Base-by-base conservation (phyloP, 2,797 vertebrate species). In the Melanotaenia nigrans region DNA sequence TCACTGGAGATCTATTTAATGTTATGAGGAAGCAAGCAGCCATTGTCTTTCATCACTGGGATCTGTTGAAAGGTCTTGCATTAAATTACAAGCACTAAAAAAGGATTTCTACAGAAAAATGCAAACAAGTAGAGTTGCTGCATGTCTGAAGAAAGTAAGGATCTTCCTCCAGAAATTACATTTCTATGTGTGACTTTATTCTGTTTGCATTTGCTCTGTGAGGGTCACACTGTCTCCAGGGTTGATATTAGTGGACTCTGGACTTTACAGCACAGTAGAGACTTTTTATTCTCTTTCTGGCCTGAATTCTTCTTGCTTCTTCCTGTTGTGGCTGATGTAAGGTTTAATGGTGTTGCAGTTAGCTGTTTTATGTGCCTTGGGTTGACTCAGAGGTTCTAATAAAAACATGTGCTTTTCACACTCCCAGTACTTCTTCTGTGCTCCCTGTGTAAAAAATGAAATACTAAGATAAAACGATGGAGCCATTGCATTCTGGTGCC, bases 141-240 rank as follows among this genome's bases (percentile, higher is more conserved):
- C 12, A 14, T 24, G 40, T 58, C 51, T 25, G 56, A 57, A 42
- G 57, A 53, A 64, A 1, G 10, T 7, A 1, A n/a, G 14, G 7
- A 35, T 36, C 5, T 45, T 60, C 28, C 22, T 65, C 16, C 14
- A 30, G 16, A 56, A 59, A 58, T 61, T 22, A 28, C 7, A 55
- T 61, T 62, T 69, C 12, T 61, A 64, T 71, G 51, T 57, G 3
- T 75, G 20, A 49, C 32, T 61, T 57, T 49, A 54, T 8, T 35
- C 35, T 64, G 32, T 79, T 64, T 45, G 42, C 30, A 30, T 51
- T 49, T 59, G 61, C 36, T 56, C 62, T 76, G 25, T 25, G 73
- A 83, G 82, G 80, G 74, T 74, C 77, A 68, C 28, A n/a, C 5
- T 5, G 42, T 79, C 71, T 72, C 73, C 18, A 2, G 64, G 60